Evolutionary conservation across 2,113 vertebrate species (phyloP).

Genomic region (Siphamia tubifer): DNA sequence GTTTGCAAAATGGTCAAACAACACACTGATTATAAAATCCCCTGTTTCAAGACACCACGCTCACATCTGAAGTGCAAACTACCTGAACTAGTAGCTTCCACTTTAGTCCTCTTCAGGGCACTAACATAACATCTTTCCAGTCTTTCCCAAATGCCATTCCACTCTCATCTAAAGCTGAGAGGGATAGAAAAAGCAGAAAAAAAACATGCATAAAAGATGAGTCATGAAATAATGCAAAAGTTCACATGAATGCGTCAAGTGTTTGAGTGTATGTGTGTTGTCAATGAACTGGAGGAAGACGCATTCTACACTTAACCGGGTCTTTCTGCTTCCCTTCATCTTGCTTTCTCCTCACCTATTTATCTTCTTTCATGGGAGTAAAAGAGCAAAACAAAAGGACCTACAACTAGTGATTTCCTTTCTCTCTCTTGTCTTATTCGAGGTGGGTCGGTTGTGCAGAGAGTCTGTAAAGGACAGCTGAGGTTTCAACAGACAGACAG

Average conservation of each 20-base stretch:
- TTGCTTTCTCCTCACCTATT: background rate
- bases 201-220: constrained; percentile 44
- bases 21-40: background rate
- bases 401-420: background rate
- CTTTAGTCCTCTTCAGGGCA: constrained; percentile 5
- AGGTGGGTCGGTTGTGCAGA: background rate
- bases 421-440: background rate
- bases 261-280: background rate
- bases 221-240: constrained; percentile 19
- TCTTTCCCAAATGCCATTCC: background rate
- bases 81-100: background rate
- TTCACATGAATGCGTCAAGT: constrained; percentile 6
- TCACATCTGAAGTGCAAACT: background rate
- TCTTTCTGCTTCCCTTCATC: background rate
- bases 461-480: background rate
- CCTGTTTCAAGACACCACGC: background rate
- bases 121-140: background rate
- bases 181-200: background rate
- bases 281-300: background rate
- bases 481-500: background rate
- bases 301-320: background rate
- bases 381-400: constrained; percentile 5
- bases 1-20: constrained; percentile 20
- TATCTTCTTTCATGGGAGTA: background rate
- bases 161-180: background rate